phyloP scores from a whole-genome alignment of 2,797 vertebrate species.

The Morelia viridis region DNA sequence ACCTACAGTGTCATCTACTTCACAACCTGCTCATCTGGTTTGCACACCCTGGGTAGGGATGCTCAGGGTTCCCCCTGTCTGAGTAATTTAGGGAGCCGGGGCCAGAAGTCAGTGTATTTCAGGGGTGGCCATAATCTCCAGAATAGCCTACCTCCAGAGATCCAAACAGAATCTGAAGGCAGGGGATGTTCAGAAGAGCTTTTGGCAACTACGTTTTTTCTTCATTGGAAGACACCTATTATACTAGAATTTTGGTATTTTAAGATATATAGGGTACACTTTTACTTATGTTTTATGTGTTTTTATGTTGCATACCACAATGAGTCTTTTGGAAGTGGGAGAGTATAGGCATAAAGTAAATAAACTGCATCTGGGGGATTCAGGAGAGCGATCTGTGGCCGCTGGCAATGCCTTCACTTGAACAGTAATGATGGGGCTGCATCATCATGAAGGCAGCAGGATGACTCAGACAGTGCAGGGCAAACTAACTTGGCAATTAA shows the following conservation, averaged over 20 bases:
- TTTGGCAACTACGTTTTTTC: not conserved
- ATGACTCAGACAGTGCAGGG: not conserved
- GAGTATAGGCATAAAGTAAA: not conserved
- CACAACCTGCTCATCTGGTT: not conserved
- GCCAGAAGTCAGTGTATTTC: not conserved
- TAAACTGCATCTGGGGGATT: not conserved
- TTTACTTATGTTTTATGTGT: not conserved
- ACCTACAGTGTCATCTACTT: not conserved
- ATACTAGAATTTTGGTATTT: not conserved
- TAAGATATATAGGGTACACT: not conserved
- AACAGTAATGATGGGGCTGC: not conserved
- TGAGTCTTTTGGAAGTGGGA: not conserved
- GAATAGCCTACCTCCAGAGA: not conserved
- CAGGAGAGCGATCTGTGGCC: not conserved
- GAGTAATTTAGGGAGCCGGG: not conserved
- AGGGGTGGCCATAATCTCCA: not conserved
- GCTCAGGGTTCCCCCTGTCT: not conserved
- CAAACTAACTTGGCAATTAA: not conserved
- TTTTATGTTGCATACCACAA: not conserved
- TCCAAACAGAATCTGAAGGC: not conserved
- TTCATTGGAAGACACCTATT: not conserved
- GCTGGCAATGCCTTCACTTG: not conserved
- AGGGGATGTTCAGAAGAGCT: not conserved
- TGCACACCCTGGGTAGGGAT: not conserved
- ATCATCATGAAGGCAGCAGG: not conserved